phyloP scores from a whole-genome alignment of 2,888 invertebrate genomes.

The Ephialtes manifestator region DNA sequence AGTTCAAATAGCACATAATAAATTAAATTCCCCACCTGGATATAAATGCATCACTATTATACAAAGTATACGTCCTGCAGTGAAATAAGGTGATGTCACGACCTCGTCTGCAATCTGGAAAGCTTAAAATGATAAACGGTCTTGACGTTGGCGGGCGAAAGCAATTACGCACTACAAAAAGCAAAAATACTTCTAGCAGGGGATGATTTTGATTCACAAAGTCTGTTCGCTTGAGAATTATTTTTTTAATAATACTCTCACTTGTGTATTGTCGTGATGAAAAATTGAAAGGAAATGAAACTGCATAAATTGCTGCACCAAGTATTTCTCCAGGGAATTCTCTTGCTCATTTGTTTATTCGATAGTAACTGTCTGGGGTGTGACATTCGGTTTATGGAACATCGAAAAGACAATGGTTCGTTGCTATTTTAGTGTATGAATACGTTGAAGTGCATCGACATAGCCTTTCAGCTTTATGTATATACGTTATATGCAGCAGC shows the following conservation, averaged over 20 bases:
- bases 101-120: constrained; percentile 7
- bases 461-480: neutral
- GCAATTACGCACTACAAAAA: constrained; percentile 5
- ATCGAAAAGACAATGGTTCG: constrained; percentile 32
- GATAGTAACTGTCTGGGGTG: neutral
- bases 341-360: neutral
- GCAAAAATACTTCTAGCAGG: constrained; percentile 16
- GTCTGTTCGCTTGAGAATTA: neutral
- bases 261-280: neutral
- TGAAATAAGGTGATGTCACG: neutral
- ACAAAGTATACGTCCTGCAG: neutral
- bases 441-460: neutral
- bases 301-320: neutral
- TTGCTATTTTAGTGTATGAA: neutral
- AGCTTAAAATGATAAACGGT: constrained; percentile 25
- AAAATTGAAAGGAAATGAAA: neutral
- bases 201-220: constrained; percentile 31
- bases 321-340: neutral
- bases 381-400: neutral
- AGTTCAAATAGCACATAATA: neutral
- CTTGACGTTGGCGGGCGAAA: constrained; percentile 10
- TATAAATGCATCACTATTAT: neutral
- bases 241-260: neutral
- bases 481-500: neutral
- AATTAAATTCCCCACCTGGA: neutral